Base-by-base conservation (phyloP, 2,888 invertebrate genomes). In the Synanthedon myopaeformis region DNA sequence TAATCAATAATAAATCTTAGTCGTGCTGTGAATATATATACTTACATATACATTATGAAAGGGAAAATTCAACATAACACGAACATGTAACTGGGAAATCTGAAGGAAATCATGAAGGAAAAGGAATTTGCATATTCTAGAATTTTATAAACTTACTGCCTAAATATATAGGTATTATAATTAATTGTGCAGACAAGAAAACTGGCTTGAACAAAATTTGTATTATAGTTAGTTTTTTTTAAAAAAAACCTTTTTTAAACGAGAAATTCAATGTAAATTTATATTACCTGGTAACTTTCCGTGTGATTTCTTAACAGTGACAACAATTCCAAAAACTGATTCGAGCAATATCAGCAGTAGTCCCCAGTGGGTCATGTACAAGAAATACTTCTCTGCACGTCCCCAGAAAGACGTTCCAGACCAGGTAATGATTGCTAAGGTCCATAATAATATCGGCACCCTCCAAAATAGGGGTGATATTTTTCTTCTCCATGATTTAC, bases 321-420 rank as follows among this genome's bases (percentile, higher is more conserved):
- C 82, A 17, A 75, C 55, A 57, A 84, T 77, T 13, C 85, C 86
- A 55, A 86, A 79, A 8, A 72, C 58, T 0, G 81, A 72, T 59
- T 86, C 83, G 49, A 79, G 55, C 52, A 81, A 67, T 50, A 87
- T 76, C 53, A 87, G 67, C 3, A 82, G 59, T 42, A 89, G 72
- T 2, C 89, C 89, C 89, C 89, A 89, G 61, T 90, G 88, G 4
- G 90, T 90, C 78, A 90, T 86, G 64, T 89, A 90, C 17, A 89
- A 69, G 55, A 87, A 74, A 71, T 83, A 90, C 72, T 80, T 86
- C 56, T 75, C 76, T 1, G 67, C 66, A 1, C 81, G 79, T 14
- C 83, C 83, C 83, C 85, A 85, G 65, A 86, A 83, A 57, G 64
- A 70, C 1, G 69, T 58, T 17, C 77, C 64, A 0, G 86, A 82